These are phyloP conservation scores for Parascotia fuliginaria DNA, from an alignment of 2,888 invertebrate genomes.

Conservation along the genomic window DNA sequence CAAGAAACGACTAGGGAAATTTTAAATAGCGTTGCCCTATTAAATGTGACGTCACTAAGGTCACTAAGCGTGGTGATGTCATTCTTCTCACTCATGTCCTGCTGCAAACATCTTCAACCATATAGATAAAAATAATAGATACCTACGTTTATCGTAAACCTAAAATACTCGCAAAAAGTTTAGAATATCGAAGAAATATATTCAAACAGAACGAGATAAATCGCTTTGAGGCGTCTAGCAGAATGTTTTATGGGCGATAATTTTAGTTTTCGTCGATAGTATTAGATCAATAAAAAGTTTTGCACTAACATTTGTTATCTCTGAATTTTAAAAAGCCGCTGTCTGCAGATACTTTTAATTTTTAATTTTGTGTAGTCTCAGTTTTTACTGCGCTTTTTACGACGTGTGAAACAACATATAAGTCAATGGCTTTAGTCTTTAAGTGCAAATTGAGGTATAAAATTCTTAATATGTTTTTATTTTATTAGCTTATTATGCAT, in stretches of 20 bases:
- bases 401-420: not conserved
- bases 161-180: constrained; percentile 45
- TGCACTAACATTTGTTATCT: no score
- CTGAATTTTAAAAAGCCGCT: not conserved
- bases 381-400: constrained; percentile 1
- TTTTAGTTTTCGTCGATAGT: constrained; percentile 20
- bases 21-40: no score
- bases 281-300: no score
- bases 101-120: no score
- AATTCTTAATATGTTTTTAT: no score
- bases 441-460: not conserved
- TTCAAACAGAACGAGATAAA: constrained; percentile 40
- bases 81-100: no score
- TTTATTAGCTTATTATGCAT: no score
- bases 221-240: constrained; percentile 23
- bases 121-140: no score
- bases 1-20: no score
- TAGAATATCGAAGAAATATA: constrained; percentile 36
- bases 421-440: not conserved
- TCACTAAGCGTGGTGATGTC: no score
- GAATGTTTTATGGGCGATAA: constrained; percentile 19
- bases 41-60: no score
- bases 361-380: not conserved
- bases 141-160: no score
- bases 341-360: not conserved